Base-by-base conservation (phyloP, 92 coral and sea anemone genomes). In the Porites evermanni region DNA sequence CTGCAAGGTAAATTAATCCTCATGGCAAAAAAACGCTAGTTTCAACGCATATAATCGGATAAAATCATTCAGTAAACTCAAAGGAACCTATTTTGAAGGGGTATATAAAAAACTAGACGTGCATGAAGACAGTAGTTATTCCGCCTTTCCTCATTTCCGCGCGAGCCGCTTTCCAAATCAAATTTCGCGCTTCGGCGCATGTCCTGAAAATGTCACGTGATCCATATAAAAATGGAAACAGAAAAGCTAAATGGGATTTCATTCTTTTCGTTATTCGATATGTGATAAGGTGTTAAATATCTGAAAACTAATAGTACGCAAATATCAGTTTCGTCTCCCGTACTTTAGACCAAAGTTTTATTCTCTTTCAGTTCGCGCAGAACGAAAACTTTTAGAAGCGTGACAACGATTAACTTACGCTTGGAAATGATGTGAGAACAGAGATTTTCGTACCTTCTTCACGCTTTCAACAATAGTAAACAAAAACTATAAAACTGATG, bases 171-270 rank as follows among this genome's bases (percentile, higher is more conserved):
- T 19, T 23, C 64, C 88, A 94, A 94, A 81, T 94, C 94, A 92
- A 94, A 94, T 94, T 92, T 92, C 95, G 95, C 98, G 98, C 98
- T 92, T 38, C 79, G 75, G 80, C 79, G 86, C 86, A 82, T 82
- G 86, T 3, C 80, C 79, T 64, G 20, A 11, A 14, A 13, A 9
- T 61, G 74, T 74, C 87, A 83, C 87, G 74, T 83, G 87, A 74
- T 53, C 69, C 9, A 47, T 14, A 20, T 0, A 38, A 5, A 38
- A 38, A 38, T 3, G 44, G 44, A 32, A 32, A 26, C 32, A 26
- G 32, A 26, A 26, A 26, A 26, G 1, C 32, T 32, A 0, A 32
- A 38, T 38, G 47, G 44, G 7, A 4, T 38, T 24, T 38, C 47
- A 38, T 38, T 4, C 47, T 38, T 38, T 38, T 38, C 47, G 7